These are phyloP conservation scores for Campodea augens DNA, from an alignment of 1,140 invertebrate species.

Conservation along the genomic window DNA sequence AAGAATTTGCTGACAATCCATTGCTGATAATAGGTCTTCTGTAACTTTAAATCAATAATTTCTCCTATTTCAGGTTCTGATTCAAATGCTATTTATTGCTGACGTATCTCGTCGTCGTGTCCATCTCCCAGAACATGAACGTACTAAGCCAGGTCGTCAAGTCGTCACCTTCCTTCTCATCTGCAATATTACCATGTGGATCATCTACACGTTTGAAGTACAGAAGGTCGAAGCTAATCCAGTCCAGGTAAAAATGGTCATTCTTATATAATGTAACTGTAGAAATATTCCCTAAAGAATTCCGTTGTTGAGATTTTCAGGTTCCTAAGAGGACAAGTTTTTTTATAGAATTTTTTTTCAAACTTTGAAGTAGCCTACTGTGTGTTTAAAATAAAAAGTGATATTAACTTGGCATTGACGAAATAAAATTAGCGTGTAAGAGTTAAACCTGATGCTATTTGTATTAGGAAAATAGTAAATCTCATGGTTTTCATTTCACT, in stretches of 20 bases:
- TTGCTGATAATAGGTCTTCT: no score
- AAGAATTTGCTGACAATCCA: no score
- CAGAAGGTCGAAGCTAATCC: conserved; percentile 81
- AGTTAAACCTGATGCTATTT: no score
- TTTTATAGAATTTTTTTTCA: no score
- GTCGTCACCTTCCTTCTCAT: conserved; percentile 87
- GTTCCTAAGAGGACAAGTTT: conserved; percentile 9
- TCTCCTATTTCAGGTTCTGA: conserved; percentile 41
- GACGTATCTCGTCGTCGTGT: conserved; percentile 78
- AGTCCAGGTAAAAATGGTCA: conserved; percentile 28
- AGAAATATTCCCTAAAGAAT: neutral
- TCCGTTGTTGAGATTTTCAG: neutral
- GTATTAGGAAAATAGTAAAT: no score
- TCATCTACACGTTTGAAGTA: conserved; percentile 88
- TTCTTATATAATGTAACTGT: neutral
- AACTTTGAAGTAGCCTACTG: no score
- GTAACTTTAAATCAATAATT: conserved; percentile 4
- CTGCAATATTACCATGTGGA: conserved; percentile 87
- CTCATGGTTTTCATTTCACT: no score
- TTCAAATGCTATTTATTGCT: conserved; percentile 86
- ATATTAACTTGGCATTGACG: no score
- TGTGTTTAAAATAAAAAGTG: no score
- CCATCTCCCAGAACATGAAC: conserved; percentile 74
- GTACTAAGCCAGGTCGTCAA: conserved; percentile 83
- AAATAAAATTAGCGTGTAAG: no score